These are phyloP conservation scores for Leptarthrus brevirostris DNA, from an alignment of 2,888 invertebrate genomes.

Conservation along the genomic window DNA sequence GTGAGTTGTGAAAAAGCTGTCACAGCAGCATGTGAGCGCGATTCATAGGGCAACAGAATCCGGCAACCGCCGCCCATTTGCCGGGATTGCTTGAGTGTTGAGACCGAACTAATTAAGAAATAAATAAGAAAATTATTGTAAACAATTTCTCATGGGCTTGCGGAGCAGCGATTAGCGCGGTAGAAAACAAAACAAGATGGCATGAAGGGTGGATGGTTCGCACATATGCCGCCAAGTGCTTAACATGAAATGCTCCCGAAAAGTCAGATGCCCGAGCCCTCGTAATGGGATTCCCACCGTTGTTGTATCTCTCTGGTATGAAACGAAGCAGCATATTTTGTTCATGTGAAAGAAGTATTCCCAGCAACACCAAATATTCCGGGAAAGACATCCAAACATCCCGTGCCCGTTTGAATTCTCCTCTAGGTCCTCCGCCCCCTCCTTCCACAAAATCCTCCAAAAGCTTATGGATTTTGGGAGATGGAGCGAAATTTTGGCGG, in stretches of 20 bases:
- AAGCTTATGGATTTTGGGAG: conserved; percentile 21
- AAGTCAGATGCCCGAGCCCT: conserved; percentile 17
- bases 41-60: conserved; percentile 29
- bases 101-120: conserved; percentile 49
- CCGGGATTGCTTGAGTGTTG: not conserved
- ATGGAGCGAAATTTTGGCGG: conserved; percentile 48
- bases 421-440: no score
- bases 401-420: conserved; percentile 21
- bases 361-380: conserved; percentile 8
- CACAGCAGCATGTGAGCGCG: conserved; percentile 39
- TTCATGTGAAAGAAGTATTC: conserved; percentile 38
- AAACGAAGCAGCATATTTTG: conserved; percentile 23
- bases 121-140: conserved; percentile 50
- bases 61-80: conserved; percentile 11
- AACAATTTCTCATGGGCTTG: conserved; percentile 47
- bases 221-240: conserved; percentile 49
- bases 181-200: conserved; percentile 31
- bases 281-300: conserved; percentile 19
- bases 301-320: conserved; percentile 10
- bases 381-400: conserved; percentile 44
- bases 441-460: not conserved
- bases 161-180: conserved; percentile 39
- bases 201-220: conserved; percentile 7
- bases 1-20: conserved; percentile 18
- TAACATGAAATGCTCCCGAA: conserved; percentile 46